A percentile compares a stretch with the other conserved stretches of the same genome.
phyloP scores from a whole-genome alignment of 1,140 invertebrate genomes.

The Caerostris extrusa region DNA sequence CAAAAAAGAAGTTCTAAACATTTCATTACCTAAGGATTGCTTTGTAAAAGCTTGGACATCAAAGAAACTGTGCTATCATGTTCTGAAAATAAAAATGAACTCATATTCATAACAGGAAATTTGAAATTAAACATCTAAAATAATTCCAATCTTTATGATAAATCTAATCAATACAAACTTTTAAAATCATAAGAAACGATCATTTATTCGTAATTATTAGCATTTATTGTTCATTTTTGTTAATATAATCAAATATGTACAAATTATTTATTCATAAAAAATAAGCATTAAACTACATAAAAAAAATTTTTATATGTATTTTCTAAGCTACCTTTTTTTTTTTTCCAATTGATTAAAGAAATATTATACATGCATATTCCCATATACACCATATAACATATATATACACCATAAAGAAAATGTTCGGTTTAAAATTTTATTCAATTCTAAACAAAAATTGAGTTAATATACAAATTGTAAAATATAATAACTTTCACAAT shows the following conservation, averaged over 20 bases:
- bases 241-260: background rate
- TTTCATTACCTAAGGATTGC: conserved; percentile 4
- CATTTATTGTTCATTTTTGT: background rate
- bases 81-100: conserved; percentile 16
- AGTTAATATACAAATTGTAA: background rate
- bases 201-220: too few relatives aligned
- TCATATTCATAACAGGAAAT: too few relatives aligned
- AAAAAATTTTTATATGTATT: background rate
- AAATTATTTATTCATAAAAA: background rate
- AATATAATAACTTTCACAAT: background rate
- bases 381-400: background rate
- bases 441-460: background rate
- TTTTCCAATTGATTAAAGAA: background rate
- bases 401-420: too few relatives aligned
- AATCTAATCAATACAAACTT: background rate
- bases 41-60: conserved; percentile 9
- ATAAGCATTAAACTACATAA: background rate
- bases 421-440: background rate
- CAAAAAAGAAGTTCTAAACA: background rate
- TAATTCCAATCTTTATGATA: background rate
- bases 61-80: too few relatives aligned
- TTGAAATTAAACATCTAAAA: background rate
- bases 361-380: background rate
- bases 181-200: background rate
- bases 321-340: background rate